Evolutionary conservation across 2,888 invertebrate genomes (phyloP).

Genomic region (Tetragonisca angustula): DNA sequence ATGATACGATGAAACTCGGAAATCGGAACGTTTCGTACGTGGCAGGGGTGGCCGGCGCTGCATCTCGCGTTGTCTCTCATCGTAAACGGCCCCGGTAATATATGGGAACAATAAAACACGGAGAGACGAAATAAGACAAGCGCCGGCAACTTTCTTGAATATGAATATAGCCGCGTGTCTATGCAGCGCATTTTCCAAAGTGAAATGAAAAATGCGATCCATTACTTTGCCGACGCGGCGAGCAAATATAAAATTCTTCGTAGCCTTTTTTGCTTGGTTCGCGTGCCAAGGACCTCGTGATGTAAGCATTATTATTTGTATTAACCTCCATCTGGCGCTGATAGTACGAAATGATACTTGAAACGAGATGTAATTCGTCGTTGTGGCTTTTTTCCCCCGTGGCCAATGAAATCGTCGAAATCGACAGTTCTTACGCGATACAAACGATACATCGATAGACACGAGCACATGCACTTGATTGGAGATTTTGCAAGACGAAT

Average conservation of each 20-base stretch:
- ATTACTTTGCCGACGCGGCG: conserved; percentile 47
- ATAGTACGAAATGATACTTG: not conserved
- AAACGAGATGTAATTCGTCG: not conserved
- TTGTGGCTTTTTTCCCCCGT: not conserved
- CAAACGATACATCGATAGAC: not conserved
- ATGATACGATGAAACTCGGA: conserved; percentile 7
- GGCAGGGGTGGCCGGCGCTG: conserved; percentile 7
- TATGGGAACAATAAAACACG: conserved; percentile 56
- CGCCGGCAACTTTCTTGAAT: conserved; percentile 28
- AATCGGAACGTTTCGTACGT: not conserved
- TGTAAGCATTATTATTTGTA: conserved; percentile 41
- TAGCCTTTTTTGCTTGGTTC: conserved; percentile 23
- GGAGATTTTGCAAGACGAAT: not conserved
- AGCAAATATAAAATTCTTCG: conserved; percentile 61
- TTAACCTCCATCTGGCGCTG: conserved; percentile 23
- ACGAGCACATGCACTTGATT: not conserved
- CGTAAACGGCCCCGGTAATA: conserved; percentile 47
- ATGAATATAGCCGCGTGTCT: conserved; percentile 55
- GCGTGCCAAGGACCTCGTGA: conserved; percentile 15
- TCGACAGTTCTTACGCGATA: too few relatives aligned
- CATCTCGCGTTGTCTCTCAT: conserved; percentile 45
- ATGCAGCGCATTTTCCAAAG: conserved; percentile 49
- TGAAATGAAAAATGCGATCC: conserved; percentile 58
- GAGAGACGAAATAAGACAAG: conserved; percentile 56
- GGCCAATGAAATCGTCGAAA: not conserved